phyloP scores from a whole-genome alignment of 2,797 vertebrate genomes.

The Iguana delicatissima region DNA sequence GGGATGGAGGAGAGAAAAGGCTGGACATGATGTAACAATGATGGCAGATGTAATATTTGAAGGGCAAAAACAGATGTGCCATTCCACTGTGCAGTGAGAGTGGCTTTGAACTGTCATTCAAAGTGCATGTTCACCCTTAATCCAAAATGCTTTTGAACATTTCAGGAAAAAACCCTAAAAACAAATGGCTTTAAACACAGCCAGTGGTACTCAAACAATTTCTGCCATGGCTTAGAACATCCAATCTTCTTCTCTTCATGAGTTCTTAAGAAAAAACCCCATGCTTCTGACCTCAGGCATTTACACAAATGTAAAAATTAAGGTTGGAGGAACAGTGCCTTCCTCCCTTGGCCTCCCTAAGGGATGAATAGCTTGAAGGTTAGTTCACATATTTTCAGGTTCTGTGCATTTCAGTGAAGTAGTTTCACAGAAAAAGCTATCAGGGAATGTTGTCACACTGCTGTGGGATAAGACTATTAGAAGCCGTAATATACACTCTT shows the following conservation, averaged over 20 bases:
- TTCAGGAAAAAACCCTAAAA: not conserved
- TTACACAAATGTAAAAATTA: not conserved
- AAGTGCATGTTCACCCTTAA: too few species aligned
- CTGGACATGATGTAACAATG: not conserved
- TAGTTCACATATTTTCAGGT: not conserved
- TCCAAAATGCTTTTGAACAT: too few species aligned
- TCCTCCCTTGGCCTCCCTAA: not conserved
- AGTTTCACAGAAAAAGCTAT: not conserved
- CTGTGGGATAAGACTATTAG: not conserved
- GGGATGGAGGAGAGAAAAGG: not conserved
- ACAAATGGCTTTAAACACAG: not conserved
- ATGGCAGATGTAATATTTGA: not conserved
- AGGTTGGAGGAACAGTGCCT: not conserved
- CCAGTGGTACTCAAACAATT: not conserved
- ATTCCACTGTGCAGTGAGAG: not conserved
- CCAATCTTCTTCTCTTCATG: not conserved
- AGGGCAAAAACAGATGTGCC: not conserved
- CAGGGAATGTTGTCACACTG: not conserved
- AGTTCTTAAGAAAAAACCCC: not conserved
- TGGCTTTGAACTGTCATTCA: not conserved
- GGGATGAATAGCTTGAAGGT: not conserved
- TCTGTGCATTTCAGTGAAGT: not conserved
- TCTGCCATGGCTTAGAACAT: not conserved
- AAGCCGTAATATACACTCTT: not conserved
- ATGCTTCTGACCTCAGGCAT: not conserved